Base-by-base conservation (phyloP, 2,888 invertebrate species). In the Stictocephala bisonia region DNA sequence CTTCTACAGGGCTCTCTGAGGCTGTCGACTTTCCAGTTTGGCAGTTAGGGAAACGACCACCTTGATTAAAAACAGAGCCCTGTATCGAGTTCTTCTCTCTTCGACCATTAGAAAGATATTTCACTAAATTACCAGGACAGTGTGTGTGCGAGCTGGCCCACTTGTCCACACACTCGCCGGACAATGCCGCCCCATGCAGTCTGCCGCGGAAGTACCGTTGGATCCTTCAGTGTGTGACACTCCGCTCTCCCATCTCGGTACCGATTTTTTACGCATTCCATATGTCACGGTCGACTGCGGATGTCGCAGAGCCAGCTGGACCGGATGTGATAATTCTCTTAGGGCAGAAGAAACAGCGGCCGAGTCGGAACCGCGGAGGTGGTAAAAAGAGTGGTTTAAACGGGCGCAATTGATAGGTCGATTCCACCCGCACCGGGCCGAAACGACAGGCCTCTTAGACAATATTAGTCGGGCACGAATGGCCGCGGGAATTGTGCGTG, bases 321-420 rank as follows among this genome's bases (percentile, higher is more conserved):
- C 69, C 53, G 69, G 69, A 69, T 69, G 69, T 56, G 41, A 53
- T 69, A 56, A 69, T 69, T 69, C 40, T 40, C 40, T 53, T 41
- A 51, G 26, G 9, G 48, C 4, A 35, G 68, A 51, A 22, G 26
- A 69, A 69, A 53, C 26, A 56, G 24, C 40, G 40, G 69, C 51
- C 51, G 24, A 51, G 40, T 40, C 22, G 24, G 22, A 13, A 40
- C 40, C 48, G 44, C 40, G 44, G 27, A 26, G 11, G 44, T 64
- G 29, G 26, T 68, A 68, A 68, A 51, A 68, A 51, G 56, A 69
- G 56, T 22, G 56, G 51, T 69, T 51, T 69, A 68, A 68, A 68
- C 68, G 69, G 53, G 41, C 31, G 24, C 51, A 53, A 69, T 35
- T 53, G 69, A 69, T 40, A 41, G 26, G 15, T 53, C 56, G 69